phyloP scores from a whole-genome alignment of 2,888 invertebrate species.

The Drosophila limbata region DNA sequence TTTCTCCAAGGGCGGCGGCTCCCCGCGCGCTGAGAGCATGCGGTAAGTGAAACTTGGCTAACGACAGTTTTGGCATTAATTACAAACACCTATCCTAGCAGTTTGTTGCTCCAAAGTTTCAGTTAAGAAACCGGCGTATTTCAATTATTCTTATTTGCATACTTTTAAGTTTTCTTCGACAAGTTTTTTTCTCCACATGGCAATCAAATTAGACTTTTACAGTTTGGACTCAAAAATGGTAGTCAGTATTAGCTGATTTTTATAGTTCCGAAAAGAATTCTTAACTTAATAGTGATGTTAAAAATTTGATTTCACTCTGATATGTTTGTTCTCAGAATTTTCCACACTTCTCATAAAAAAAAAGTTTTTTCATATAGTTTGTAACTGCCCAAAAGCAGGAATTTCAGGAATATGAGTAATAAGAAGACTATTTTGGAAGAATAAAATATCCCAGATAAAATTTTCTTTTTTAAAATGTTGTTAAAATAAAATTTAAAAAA shows the following conservation, averaged over 20 bases:
- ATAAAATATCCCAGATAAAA: too few relatives aligned
- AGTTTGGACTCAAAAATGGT: neutral
- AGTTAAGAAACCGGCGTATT: neutral
- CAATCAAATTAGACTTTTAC: neutral
- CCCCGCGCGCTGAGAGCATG: conserved; percentile 92
- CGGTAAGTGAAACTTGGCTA: conserved; percentile 87
- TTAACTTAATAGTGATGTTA: too few relatives aligned
- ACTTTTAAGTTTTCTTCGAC: neutral
- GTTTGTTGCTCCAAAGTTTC: conserved; percentile 14
- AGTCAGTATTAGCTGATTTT: neutral
- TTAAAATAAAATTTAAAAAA: too few relatives aligned
- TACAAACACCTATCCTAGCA: conserved; percentile 41
- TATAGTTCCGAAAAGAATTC: too few relatives aligned
- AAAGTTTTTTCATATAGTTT: too few relatives aligned
- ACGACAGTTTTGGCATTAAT: conserved; percentile 46
- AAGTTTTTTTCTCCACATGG: neutral
- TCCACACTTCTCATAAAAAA: too few relatives aligned
- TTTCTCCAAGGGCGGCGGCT: conserved; percentile 92
- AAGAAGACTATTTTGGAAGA: too few relatives aligned
- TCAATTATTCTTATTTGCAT: conserved; percentile 1
- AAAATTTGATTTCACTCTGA: too few relatives aligned
- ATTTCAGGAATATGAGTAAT: too few relatives aligned
- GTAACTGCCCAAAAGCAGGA: too few relatives aligned
- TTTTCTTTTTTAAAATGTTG: too few relatives aligned
- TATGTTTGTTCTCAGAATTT: too few relatives aligned